Evolutionary conservation across 2,797 vertebrate genomes (phyloP).

Genomic region (Eurystomus glaucurus): DNA sequence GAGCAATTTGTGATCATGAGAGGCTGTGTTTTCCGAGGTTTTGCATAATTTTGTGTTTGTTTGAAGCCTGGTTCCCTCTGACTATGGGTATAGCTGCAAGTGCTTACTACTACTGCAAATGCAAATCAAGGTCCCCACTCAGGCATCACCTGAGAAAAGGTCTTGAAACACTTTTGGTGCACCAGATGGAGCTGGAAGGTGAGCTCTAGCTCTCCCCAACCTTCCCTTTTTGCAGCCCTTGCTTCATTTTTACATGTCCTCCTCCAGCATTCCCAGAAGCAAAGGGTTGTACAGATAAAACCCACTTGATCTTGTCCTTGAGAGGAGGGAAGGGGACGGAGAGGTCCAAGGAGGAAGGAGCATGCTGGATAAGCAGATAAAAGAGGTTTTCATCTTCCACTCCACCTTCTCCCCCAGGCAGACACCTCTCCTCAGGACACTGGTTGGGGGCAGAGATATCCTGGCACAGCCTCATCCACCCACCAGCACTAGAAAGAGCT

Average conservation of each 20-base stretch:
- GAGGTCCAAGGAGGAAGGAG: neutral
- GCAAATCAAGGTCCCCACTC: neutral
- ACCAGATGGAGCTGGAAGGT: neutral
- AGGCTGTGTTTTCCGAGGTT: neutral
- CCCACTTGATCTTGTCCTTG: fast-evolving
- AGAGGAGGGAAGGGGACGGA: neutral
- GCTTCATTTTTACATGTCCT: neutral
- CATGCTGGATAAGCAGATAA: neutral
- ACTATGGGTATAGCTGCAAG: neutral
- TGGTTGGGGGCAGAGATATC: neutral
- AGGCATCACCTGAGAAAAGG: neutral
- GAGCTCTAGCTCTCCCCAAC: neutral
- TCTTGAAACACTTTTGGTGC: neutral
- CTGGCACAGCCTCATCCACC: neutral
- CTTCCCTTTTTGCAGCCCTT: neutral
- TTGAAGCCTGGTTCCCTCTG: neutral
- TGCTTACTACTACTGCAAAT: neutral
- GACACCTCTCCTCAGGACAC: fast-evolving
- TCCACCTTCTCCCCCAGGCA: neutral
- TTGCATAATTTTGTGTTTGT: neutral
- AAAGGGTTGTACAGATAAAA: fast-evolving
- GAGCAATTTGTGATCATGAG: neutral
- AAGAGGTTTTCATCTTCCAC: neutral
- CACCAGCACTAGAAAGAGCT: neutral
- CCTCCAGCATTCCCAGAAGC: neutral